These are phyloP conservation scores for Menura novaehollandiae DNA, from an alignment of 2,113 vertebrate genomes.

Conservation along the genomic window DNA sequence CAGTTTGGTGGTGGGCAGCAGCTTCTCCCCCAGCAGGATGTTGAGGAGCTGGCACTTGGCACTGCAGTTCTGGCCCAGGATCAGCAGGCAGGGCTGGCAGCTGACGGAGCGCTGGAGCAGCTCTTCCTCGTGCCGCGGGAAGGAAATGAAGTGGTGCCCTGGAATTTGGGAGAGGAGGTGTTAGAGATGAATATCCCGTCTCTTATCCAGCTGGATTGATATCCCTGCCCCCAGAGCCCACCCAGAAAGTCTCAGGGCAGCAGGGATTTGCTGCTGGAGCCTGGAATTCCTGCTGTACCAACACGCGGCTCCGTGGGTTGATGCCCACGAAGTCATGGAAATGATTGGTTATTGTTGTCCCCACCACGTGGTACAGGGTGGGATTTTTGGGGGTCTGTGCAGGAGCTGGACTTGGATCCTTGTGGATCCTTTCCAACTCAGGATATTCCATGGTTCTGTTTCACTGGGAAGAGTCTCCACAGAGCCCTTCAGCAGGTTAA, in stretches of 20 bases:
- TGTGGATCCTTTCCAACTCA: background rate
- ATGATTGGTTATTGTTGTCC: background rate
- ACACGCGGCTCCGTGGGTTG: background rate
- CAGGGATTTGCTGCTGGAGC: background rate
- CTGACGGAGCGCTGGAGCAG: conserved; percentile 84
- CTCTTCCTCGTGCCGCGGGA: conserved; percentile 89
- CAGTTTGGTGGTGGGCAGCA: conserved; percentile 77
- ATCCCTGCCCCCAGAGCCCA: background rate
- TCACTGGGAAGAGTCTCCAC: background rate
- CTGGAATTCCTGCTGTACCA: background rate
- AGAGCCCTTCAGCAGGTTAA: background rate
- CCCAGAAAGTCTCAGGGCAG: background rate
- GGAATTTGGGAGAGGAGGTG: background rate
- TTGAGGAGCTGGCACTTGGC: conserved; percentile 90
- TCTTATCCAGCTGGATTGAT: background rate
- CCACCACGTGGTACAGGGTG: background rate
- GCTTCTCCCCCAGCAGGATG: conserved; percentile 84
- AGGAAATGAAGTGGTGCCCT: conserved; percentile 87
- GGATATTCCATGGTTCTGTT: background rate
- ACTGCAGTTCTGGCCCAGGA: conserved; percentile 89
- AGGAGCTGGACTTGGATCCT: background rate
- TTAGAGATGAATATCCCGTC: background rate
- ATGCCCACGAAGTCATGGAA: background rate
- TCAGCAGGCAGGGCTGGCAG: conserved; percentile 84
- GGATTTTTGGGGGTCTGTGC: background rate